Conservation (phyloP, 2,113 vertebrate genomes). For the Scopus umbretta region DNA sequence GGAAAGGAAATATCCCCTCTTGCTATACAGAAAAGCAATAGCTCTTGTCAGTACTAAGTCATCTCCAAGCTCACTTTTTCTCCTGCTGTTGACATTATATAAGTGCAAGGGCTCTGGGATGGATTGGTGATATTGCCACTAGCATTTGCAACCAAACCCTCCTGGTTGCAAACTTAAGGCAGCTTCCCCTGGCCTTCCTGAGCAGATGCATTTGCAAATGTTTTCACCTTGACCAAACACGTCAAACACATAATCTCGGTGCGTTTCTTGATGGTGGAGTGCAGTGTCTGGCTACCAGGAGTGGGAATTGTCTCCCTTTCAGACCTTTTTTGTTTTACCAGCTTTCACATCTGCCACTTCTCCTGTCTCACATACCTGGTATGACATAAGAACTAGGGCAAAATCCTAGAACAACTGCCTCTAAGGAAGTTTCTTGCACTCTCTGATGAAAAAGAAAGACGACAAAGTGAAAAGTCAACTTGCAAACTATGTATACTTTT, state of each 20-base stretch:
- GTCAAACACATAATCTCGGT: background rate
- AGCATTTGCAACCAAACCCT: background rate
- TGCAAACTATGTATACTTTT: background rate
- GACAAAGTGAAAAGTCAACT: background rate
- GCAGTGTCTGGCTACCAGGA: background rate
- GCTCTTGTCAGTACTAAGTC: slow-evolving; percentile 1
- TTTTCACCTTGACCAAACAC: slow-evolving; percentile 52
- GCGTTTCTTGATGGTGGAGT: background rate
- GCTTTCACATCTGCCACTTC: background rate
- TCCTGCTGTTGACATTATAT: background rate
- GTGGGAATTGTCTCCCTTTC: background rate
- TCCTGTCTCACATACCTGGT: background rate
- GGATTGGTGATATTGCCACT: background rate
- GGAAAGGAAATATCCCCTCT: background rate
- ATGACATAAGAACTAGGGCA: background rate
- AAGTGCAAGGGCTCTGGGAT: background rate
- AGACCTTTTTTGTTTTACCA: background rate
- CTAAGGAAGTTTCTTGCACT: background rate
- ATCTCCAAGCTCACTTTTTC: background rate
- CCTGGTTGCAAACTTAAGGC: background rate
- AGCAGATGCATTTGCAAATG: slow-evolving; percentile 5
- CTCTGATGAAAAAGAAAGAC: background rate
- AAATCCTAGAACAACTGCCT: background rate
- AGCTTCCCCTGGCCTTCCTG: background rate
- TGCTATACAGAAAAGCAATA: background rate